Evolutionary conservation across 2,888 invertebrate species (phyloP).

Genomic region (Mechanitis mazaeus): DNA sequence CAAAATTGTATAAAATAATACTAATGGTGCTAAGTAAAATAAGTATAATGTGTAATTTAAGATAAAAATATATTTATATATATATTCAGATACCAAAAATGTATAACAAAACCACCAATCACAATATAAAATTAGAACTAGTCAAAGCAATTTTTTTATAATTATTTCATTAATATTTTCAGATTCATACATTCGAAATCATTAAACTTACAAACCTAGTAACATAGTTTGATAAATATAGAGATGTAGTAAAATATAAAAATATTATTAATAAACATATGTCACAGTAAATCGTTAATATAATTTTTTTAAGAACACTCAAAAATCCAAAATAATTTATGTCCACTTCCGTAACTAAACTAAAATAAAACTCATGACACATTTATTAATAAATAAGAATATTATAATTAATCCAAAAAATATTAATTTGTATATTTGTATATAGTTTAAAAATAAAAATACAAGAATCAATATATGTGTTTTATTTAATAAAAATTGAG

Average conservation of each 20-base stretch:
- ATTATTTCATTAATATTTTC: slow-evolving; percentile 7
- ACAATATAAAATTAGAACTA: slow-evolving; percentile 58
- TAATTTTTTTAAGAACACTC: no score
- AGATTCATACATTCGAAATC: slow-evolving; percentile 6
- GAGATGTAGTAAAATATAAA: background rate
- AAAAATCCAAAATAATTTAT: no score
- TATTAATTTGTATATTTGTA: slow-evolving; percentile 15
- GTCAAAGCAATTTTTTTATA: slow-evolving; percentile 41
- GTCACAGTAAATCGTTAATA: no score
- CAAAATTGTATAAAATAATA: slow-evolving; percentile 30
- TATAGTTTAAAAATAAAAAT: slow-evolving; percentile 25
- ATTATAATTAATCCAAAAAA: slow-evolving; percentile 8
- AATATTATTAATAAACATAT: background rate
- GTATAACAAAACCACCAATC: slow-evolving; percentile 65
- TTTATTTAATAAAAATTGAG: slow-evolving; percentile 26
- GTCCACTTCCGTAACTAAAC: no score
- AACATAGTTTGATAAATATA: background rate
- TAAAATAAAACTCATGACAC: background rate
- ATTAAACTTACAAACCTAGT: background rate
- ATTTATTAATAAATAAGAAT: background rate
- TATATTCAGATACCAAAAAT: slow-evolving; percentile 65
- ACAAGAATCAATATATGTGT: slow-evolving; percentile 22
- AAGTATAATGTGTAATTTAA: slow-evolving; percentile 27
- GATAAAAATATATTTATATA: slow-evolving; percentile 35
- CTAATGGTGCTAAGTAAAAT: slow-evolving; percentile 39